A percentile compares a stretch with the other conserved stretches of the same genome.
These are phyloP conservation scores for Anthopleura sola DNA, from an alignment of 64 coral and sea anemone genomes.

Conservation along the genomic window DNA sequence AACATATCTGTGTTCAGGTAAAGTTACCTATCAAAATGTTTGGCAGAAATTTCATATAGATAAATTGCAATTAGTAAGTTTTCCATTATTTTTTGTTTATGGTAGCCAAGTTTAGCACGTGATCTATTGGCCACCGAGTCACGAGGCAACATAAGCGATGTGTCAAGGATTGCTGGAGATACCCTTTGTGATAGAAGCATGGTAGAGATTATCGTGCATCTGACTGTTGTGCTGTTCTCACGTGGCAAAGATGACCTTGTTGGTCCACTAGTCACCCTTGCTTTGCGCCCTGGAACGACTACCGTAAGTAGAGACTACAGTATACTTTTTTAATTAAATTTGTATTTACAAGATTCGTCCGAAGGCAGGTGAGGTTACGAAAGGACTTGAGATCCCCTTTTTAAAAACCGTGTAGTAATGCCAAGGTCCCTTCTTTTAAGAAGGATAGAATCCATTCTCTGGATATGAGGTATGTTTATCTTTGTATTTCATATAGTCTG, in stretches of 20 bases:
- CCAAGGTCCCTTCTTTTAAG: too few species aligned
- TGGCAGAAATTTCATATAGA: too few species aligned
- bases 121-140: neutral
- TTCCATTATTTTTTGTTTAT: neutral
- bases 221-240: neutral
- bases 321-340: too few species aligned
- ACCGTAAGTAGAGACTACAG: neutral
- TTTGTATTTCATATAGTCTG: too few species aligned
- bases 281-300: neutral
- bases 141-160: neutral
- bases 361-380: too few species aligned
- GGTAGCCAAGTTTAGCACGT: neutral
- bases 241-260: neutral
- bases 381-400: too few species aligned
- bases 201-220: slow-evolving; percentile 23
- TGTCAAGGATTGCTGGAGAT: neutral
- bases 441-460: too few species aligned
- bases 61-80: too few species aligned
- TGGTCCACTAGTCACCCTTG: slow-evolving; percentile 2
- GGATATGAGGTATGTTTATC: too few species aligned
- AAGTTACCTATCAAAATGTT: too few species aligned
- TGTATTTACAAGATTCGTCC: too few species aligned
- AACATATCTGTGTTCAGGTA: neutral
- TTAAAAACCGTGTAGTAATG: too few species aligned
- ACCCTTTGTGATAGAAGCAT: neutral